These are phyloP conservation scores for Vesta saturnalis DNA, from an alignment of 2,888 invertebrate genomes.

Conservation along the genomic window DNA sequence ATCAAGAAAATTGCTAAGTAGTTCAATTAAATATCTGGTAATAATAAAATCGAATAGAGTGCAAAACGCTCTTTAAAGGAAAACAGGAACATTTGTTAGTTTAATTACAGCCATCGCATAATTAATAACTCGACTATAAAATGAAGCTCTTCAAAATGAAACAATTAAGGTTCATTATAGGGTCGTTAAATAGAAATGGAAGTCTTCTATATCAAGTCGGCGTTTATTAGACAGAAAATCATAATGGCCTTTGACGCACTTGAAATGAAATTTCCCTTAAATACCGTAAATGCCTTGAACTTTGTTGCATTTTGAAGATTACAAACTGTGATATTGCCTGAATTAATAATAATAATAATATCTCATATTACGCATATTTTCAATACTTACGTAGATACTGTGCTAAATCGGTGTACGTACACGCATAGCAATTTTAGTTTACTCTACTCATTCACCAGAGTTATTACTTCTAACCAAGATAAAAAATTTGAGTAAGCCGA, in stretches of 20 bases:
- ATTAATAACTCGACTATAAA: constrained; percentile 47
- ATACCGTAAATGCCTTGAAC: too few species aligned
- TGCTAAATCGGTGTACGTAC: too few species aligned
- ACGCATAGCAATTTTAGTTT: too few species aligned
- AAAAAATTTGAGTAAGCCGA: too few species aligned
- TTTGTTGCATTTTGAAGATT: too few species aligned
- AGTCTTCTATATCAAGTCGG: constrained; percentile 33
- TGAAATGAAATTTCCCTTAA: too few species aligned
- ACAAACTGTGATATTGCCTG: too few species aligned
- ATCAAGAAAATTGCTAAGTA: neutral
- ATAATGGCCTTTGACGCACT: neutral
- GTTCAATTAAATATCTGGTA: constrained; percentile 9
- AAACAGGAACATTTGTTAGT: constrained; percentile 44
- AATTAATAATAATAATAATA: too few species aligned
- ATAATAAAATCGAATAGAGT: neutral
- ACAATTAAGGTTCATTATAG: constrained; percentile 47
- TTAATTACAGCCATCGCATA: constrained; percentile 44
- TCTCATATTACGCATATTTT: too few species aligned
- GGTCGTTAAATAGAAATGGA: constrained; percentile 41
- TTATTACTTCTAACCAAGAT: too few species aligned
- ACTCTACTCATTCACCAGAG: too few species aligned
- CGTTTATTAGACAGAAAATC: constrained; percentile 18
- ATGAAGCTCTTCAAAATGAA: constrained; percentile 45
- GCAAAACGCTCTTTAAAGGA: constrained; percentile 8
- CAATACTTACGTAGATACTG: too few species aligned